Percentiles rank a stretch among this genome's conserved stretches.
These are phyloP conservation scores for Neelides sp. DNA, from an alignment of 1,140 invertebrate genomes.

Conservation along the genomic window DNA sequence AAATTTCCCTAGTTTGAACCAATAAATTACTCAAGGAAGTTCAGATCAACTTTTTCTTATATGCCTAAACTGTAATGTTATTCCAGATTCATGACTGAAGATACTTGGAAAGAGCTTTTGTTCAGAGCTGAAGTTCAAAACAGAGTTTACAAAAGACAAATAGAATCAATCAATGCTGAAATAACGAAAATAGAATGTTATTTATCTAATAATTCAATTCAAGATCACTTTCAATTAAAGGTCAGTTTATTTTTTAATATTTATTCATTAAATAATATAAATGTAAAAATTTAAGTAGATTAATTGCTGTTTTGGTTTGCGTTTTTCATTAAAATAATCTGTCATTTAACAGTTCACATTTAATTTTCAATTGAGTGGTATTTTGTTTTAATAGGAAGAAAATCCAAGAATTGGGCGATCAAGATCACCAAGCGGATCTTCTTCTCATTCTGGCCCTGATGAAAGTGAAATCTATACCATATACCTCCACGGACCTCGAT, in stretches of 20 bases:
- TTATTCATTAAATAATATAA: no score
- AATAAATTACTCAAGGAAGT: no score
- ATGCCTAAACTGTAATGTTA: no score
- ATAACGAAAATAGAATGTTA: no score
- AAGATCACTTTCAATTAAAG: no score
- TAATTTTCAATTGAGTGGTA: not conserved
- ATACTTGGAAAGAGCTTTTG: constrained; percentile 55
- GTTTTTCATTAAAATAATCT: not conserved
- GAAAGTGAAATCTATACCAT: constrained; percentile 28
- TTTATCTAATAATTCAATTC: no score
- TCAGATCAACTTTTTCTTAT: no score
- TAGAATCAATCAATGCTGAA: constrained; percentile 65
- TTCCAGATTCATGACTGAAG: constrained; percentile 43
- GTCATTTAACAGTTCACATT: not conserved
- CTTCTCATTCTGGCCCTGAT: not conserved
- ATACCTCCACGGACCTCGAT: constrained; percentile 20
- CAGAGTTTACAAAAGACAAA: constrained; percentile 68
- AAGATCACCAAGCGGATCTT: not conserved
- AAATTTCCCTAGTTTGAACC: no score
- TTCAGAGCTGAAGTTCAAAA: constrained; percentile 83
- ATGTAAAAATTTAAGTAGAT: not conserved
- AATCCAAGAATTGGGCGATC: not conserved
- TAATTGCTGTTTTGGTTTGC: not conserved
- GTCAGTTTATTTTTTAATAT: no score
- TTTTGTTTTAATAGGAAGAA: not conserved